A percentile compares a stretch with the other conserved stretches of the same genome.
These are phyloP conservation scores for Perccottus glenii DNA, from an alignment of 2,113 vertebrate genomes.

Conservation along the genomic window DNA sequence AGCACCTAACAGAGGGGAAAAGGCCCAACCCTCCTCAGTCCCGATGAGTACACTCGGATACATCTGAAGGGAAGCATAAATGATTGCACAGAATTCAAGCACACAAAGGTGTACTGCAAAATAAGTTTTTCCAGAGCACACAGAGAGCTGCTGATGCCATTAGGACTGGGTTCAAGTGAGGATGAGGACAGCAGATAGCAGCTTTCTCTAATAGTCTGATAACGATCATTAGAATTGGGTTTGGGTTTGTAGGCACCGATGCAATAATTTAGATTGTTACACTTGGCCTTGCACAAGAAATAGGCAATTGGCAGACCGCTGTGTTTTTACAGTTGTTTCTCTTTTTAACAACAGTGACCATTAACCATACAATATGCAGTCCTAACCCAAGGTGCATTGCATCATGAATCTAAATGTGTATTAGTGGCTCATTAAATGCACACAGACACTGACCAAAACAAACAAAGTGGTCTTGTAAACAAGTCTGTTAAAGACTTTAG, in stretches of 20 bases:
- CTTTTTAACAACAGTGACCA: neutral
- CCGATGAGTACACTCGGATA: conserved; percentile 1
- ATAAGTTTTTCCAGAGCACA: conserved; percentile 3
- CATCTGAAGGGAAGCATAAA: neutral
- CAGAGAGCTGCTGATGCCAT: conserved; percentile 15
- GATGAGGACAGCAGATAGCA: conserved; percentile 7
- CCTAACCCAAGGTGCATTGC: neutral
- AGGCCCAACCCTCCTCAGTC: neutral
- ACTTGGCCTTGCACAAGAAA: neutral
- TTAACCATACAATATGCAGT: neutral
- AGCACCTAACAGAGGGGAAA: conserved; percentile 28
- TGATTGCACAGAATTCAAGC: conserved; percentile 7
- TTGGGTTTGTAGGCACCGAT: conserved; percentile 1
- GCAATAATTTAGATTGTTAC: conserved; percentile 12
- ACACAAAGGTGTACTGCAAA: conserved; percentile 1
- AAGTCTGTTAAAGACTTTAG: conserved; percentile 17
- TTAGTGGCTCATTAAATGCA: neutral
- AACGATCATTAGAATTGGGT: conserved; percentile 28
- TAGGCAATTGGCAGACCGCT: neutral
- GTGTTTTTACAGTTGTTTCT: neutral
- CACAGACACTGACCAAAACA: neutral
- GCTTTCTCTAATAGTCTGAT: conserved; percentile 14
- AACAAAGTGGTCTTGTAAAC: neutral
- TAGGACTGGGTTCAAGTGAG: conserved; percentile 1
- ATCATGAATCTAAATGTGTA: neutral